Conservation (phyloP, 2,797 vertebrate species). For the Setipinna tenuifilis region DNA sequence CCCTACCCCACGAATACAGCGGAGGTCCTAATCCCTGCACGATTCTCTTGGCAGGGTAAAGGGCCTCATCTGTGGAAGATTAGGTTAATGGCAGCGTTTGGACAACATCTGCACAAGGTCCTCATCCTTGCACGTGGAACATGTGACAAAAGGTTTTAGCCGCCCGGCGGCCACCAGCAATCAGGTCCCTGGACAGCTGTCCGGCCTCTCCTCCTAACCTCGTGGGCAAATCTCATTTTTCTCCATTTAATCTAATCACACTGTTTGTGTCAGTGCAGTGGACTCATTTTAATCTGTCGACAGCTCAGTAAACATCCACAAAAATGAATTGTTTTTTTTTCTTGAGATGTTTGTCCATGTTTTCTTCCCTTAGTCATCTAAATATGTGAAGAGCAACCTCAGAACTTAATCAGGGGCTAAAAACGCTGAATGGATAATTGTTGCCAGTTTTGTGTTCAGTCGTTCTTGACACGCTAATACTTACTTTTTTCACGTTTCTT, state of each 20-base stretch:
- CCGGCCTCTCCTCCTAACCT: neutral
- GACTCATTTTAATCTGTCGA: neutral
- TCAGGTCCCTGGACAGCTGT: slow-evolving; percentile 21
- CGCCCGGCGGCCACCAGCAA: slow-evolving; percentile 58
- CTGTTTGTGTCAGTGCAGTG: neutral
- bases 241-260: slow-evolving; percentile 24
- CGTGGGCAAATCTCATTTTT: slow-evolving; percentile 18
- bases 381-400: neutral
- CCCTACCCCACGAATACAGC: slow-evolving; percentile 63
- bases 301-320: slow-evolving; percentile 12
- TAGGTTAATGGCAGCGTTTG: slow-evolving; percentile 71
- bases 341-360: neutral
- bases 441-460: neutral
- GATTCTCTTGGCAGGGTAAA: slow-evolving; percentile 70
- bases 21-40: slow-evolving; percentile 68
- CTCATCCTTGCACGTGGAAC: slow-evolving; percentile 38
- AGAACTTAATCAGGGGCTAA: neutral
- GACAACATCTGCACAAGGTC: slow-evolving; percentile 66
- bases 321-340: slow-evolving; percentile 8
- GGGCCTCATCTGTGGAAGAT: slow-evolving; percentile 71
- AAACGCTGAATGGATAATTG: neutral
- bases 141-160: slow-evolving; percentile 70
- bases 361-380: neutral
- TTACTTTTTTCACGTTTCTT: slow-evolving; percentile 1
- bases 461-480: neutral